phyloP scores from a whole-genome alignment of 2,113 vertebrate genomes.

The Notothenia coriiceps region DNA sequence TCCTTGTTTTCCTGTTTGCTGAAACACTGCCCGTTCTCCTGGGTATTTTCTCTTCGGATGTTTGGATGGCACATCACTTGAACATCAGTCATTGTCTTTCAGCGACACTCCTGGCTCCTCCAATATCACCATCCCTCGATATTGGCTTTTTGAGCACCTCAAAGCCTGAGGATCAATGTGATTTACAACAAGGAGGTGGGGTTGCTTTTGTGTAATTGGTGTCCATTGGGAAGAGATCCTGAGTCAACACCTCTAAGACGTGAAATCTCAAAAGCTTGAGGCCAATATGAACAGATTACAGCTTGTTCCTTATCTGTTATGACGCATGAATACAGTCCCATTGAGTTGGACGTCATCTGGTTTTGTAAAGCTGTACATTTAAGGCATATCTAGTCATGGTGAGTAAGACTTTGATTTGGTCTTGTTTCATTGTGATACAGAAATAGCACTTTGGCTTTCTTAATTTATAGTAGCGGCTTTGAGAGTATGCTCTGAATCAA shows the following conservation, averaged over 20 bases:
- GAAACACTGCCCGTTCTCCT: background rate
- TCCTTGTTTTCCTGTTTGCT: background rate
- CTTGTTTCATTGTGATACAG: background rate
- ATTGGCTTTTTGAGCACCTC: slow-evolving; percentile 48
- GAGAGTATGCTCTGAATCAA: slow-evolving; percentile 28
- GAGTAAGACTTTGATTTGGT: background rate
- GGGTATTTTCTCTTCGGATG: background rate
- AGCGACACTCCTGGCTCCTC: slow-evolving; percentile 17
- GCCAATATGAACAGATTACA: background rate
- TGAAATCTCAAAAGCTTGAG: background rate
- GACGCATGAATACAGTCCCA: slow-evolving; percentile 18
- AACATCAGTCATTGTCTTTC: slow-evolving; percentile 18
- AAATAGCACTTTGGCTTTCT: background rate
- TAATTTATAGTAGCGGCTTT: slow-evolving; percentile 2
- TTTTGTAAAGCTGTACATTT: background rate
- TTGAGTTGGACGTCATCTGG: background rate
- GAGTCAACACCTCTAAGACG: slow-evolving; percentile 12
- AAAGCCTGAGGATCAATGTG: slow-evolving; percentile 57
- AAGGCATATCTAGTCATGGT: background rate
- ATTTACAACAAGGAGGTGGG: slow-evolving; percentile 50
- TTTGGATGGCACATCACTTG: slow-evolving; percentile 16
- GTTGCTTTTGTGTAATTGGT: slow-evolving; percentile 44
- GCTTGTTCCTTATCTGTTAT: background rate
- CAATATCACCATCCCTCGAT: slow-evolving; percentile 23
- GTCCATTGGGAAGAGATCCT: slow-evolving; percentile 17